Base-by-base conservation (phyloP, 2,113 vertebrate genomes). In the Pseudolaguvia tuberculata region DNA sequence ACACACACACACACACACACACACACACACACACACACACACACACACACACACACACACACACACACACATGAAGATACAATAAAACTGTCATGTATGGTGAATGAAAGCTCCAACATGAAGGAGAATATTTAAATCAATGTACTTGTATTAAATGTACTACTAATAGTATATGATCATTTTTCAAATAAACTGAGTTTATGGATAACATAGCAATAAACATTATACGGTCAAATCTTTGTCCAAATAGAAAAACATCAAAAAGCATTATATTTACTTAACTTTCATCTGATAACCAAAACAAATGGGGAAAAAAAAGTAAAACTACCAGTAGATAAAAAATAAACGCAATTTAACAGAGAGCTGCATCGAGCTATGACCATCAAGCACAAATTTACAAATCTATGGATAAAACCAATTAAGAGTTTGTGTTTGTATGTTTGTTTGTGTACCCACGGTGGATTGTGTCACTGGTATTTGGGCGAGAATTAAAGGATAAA, bases 371-470 rank as follows among this genome's bases (percentile, higher is more conserved):
- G n/a, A n/a, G n/a, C n/a, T n/a, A 5, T 66, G 42, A 66, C n/a
- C 6, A 47, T 15, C n/a, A 42, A 3, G n/a, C 17, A 35, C 2
- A 20, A 15, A 61, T 8, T 9, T 17, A 10, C 29, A 35, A n/a
- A n/a, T n/a, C n/a, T n/a, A n/a, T n/a, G 31, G 31, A 20, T 59
- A 29, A 29, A 59, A 61, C 18, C 35, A 2, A 58, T 29, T 17
- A 23, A 17, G 62, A 45, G 39, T 23, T 20, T 53, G 67, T 69
- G 17, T 59, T 20, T 61, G 57, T 50, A 3, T 48, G 45, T 23
- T 20, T 29, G 48, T 25, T 25, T 57, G 82, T 92, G 83, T 89
- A 96, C 95, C 11, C 0, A 39, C 89, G 89, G n/a, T 69, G 5
- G 1, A 87, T 73, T 79, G 88, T 84, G 42, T 90, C 90, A 0